Percentiles rank a stretch among this genome's conserved stretches.
Conservation (phyloP, 2,888 invertebrate species). For the Branchellion lobata region DNA sequence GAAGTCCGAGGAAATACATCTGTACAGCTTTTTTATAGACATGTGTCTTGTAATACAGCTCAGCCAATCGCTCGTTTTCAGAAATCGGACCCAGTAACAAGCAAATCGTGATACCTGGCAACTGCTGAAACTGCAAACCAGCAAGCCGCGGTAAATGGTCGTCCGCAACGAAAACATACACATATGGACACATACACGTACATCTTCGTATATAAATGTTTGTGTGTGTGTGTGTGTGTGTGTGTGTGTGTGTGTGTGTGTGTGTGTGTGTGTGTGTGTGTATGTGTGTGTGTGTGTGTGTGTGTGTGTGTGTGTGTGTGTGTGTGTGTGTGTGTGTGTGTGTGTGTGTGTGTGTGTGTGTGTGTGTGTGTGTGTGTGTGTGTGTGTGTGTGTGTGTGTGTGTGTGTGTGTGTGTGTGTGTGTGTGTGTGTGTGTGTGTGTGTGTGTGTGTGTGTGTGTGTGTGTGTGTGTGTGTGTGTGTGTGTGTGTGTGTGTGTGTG, state of each 20-base stretch:
- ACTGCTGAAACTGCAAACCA: too few species aligned
- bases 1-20: too few species aligned
- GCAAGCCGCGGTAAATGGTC: too few species aligned
- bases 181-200: slow-evolving; percentile 8
- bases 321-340: slow-evolving; percentile 24
- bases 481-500: neutral
- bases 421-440: slow-evolving; percentile 5
- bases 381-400: neutral
- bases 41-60: too few species aligned
- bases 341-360: slow-evolving; percentile 31
- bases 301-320: slow-evolving; percentile 35
- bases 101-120: too few species aligned
- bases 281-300: slow-evolving; percentile 39
- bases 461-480: slow-evolving; percentile 15
- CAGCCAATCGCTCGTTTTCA: too few species aligned
- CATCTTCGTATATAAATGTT: slow-evolving; percentile 34
- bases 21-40: too few species aligned
- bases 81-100: too few species aligned
- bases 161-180: slow-evolving; percentile 8
- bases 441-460: slow-evolving; percentile 28
- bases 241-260: slow-evolving; percentile 39
- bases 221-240: slow-evolving; percentile 36
- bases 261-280: slow-evolving; percentile 39
- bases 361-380: slow-evolving; percentile 28
- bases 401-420: slow-evolving; percentile 13